Percentiles rank a stretch among this genome's conserved stretches.
Conservation (phyloP, 1,140 invertebrate species). For the Aleiodes sp. region DNA sequence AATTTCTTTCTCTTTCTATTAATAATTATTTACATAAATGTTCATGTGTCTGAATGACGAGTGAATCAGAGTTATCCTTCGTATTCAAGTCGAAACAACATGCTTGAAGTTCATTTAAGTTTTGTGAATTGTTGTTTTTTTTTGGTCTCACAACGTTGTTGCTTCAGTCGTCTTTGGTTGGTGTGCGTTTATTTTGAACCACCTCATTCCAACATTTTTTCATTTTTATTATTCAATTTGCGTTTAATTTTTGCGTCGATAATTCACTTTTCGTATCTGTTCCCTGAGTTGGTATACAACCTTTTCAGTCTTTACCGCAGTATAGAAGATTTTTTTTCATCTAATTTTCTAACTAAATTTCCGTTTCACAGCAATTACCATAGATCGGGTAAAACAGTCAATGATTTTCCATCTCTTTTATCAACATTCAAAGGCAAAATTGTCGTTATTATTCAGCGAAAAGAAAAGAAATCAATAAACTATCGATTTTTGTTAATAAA, state of each 20-base stretch:
- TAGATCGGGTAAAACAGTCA: slow-evolving; percentile 45
- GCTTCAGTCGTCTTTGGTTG: slow-evolving; percentile 60
- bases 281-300: slow-evolving; percentile 61
- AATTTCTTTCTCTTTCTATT: slow-evolving; percentile 32
- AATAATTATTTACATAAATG: slow-evolving; percentile 22
- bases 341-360: slow-evolving; percentile 33
- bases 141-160: slow-evolving; percentile 56
- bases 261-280: slow-evolving; percentile 45
- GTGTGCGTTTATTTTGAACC: slow-evolving; percentile 39
- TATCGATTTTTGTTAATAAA: slow-evolving; percentile 19
- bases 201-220: slow-evolving; percentile 16
- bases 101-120: slow-evolving; percentile 18
- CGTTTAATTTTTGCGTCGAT: slow-evolving; percentile 14
- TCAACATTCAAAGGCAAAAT: slow-evolving; percentile 33
- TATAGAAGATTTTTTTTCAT: slow-evolving; percentile 13
- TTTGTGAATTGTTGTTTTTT: slow-evolving; percentile 40
- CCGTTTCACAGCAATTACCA: slow-evolving; percentile 45
- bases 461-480: slow-evolving; percentile 19
- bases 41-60: slow-evolving; percentile 19
- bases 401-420: slow-evolving; percentile 22
- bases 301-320: slow-evolving; percentile 58
- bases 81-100: not conserved
- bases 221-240: not conserved
- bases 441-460: slow-evolving; percentile 10
- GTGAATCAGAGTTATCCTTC: slow-evolving; percentile 16